These are phyloP conservation scores for Phrynocephalus vlangalii DNA, from an alignment of 2,797 vertebrate species.

Conservation along the genomic window DNA sequence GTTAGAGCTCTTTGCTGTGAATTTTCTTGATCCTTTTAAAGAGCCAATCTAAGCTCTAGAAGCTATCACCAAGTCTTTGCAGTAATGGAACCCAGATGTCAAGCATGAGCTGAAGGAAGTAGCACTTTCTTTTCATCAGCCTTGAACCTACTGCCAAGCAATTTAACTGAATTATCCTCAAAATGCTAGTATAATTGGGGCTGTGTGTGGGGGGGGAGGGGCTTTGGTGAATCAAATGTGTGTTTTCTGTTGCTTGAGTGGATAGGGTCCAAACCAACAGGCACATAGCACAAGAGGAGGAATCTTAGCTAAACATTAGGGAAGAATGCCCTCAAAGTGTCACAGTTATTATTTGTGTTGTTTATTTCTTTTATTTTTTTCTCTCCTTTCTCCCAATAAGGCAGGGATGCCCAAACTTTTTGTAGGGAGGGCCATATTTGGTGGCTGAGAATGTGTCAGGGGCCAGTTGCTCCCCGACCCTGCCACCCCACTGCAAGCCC, in stretches of 20 bases:
- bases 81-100: neutral
- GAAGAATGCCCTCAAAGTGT: neutral
- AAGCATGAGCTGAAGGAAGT: neutral
- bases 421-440: no score
- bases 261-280: neutral
- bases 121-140: neutral
- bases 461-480: no score
- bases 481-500: no score
- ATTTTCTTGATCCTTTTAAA: neutral
- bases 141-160: neutral
- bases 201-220: no score
- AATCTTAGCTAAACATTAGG: neutral
- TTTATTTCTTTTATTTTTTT: no score
- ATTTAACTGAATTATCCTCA: neutral
- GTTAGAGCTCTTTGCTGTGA: neutral
- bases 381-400: no score
- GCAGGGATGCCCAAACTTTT: no score
- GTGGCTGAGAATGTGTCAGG: no score
- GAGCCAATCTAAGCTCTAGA: neutral
- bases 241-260: neutral
- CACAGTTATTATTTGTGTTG: neutral
- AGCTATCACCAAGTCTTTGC: neutral
- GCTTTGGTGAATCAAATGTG: neutral
- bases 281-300: neutral
- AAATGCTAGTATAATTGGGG: neutral